Base-by-base conservation (phyloP, 64 coral and sea anemone genomes). In the Porites australiensis region DNA sequence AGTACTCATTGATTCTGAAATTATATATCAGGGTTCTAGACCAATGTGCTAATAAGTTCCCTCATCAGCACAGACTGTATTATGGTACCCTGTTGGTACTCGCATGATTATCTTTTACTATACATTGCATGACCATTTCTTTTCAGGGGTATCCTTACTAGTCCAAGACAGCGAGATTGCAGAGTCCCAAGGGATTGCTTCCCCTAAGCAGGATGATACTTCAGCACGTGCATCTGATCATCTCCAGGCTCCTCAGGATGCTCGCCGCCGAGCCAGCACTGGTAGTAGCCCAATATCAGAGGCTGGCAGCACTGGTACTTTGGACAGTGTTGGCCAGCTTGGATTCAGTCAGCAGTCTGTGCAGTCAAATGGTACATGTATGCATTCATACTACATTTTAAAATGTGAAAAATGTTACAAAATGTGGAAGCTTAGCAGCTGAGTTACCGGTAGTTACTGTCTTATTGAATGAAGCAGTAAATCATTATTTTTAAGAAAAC, bases 131-230 rank as follows among this genome's bases (percentile, higher is more conserved):
- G 54, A 4, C 7, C 54, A 57, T 57, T 57, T 10, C 74, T 19
- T 88, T 87, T 15, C 27, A 99, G 98, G 98, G 64, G 86, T 96
- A 19, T 82, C 87, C 15, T 48, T 99, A 53, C 55, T 96, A 37
- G 82, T 99, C 13, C 98, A 99, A 88, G 98, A 99, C 88, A 94
- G 86, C 87, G 98, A 94, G 71, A 90, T 84, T 55, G 94, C 94
- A 4, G 87, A 99, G 47, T 88, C 88, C 18, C 75, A 88, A 9
- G 92, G 92, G 47, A 86, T 90, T 46, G 58, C 74, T 13, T 59
- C 62, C 12, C 88, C 88, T 14, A 80, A 83, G 16, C 59, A 87
- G 19, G 13, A 11, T 53, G 71, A 50, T 21, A 15, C 16, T 16
- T 50, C 44, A 0, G 19, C 55, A 2, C 59, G 16, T 70, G 57